A percentile compares a stretch with the other conserved stretches of the same genome.
Evolutionary conservation across 2,888 invertebrate species (phyloP).

Genomic region (Acleris emargana): DNA sequence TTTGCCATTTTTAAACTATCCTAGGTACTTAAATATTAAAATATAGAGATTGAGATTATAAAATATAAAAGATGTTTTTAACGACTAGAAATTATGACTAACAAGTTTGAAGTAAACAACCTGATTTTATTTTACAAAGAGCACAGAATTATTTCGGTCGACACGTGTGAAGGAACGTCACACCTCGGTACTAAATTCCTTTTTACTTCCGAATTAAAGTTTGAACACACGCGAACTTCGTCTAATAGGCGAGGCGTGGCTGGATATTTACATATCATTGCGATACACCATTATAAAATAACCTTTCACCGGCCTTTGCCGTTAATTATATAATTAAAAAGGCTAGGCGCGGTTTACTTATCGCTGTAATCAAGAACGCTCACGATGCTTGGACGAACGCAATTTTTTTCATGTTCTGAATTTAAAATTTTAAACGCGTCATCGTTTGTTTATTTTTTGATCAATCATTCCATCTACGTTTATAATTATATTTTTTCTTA

Average conservation of each 20-base stretch:
- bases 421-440: constrained; percentile 33
- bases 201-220: constrained; percentile 77
- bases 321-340: constrained; percentile 84
- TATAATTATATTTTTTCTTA: too few species aligned
- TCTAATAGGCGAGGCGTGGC: constrained; percentile 74
- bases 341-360: constrained; percentile 78
- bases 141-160: constrained; percentile 40
- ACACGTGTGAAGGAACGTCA: constrained; percentile 60
- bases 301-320: constrained; percentile 75
- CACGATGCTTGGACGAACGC: constrained; percentile 10
- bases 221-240: constrained; percentile 70
- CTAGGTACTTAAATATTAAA: too few species aligned
- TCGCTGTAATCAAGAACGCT: constrained; percentile 70
- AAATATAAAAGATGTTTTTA: too few species aligned
- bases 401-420: constrained; percentile 18
- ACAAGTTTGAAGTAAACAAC: too few species aligned
- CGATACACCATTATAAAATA: constrained; percentile 82
- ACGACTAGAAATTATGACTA: too few species aligned
- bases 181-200: constrained; percentile 71
- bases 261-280: constrained; percentile 83
- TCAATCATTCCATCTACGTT: background rate
- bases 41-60: too few species aligned
- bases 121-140: constrained; percentile 1
- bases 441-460: background rate
- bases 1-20: too few species aligned